A percentile compares a stretch with the other conserved stretches of the same genome.
phyloP scores from a whole-genome alignment of 2,113 vertebrate genomes.

The Rhea americana region DNA sequence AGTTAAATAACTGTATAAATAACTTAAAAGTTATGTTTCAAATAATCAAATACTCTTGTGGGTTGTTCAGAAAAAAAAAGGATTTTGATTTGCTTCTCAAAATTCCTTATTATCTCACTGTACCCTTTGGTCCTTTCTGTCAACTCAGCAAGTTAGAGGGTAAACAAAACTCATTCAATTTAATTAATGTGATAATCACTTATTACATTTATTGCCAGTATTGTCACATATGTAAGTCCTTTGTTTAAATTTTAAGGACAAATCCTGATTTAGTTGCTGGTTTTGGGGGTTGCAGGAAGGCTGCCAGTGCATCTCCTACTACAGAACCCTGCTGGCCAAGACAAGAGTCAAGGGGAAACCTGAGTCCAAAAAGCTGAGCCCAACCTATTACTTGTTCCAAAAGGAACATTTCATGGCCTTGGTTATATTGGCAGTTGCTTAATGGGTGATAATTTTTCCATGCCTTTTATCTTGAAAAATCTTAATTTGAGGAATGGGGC shows the following conservation, averaged over 20 bases:
- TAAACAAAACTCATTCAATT: not conserved
- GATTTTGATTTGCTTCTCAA: not conserved
- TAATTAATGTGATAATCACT: not conserved
- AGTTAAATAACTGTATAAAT: too few species aligned
- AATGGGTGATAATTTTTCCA: not conserved
- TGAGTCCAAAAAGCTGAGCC: not conserved
- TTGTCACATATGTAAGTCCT: not conserved
- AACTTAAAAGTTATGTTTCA: not conserved
- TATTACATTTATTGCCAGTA: not conserved
- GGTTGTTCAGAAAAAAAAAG: not conserved
- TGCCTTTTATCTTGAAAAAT: constrained; percentile 8
- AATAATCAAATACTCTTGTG: not conserved
- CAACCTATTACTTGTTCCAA: not conserved
- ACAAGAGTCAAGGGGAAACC: not conserved
- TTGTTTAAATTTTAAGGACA: not conserved
- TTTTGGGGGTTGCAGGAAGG: not conserved
- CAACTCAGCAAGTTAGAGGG: not conserved
- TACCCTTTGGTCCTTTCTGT: not conserved
- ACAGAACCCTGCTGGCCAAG: not conserved
- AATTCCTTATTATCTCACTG: not conserved
- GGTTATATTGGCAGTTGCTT: not conserved
- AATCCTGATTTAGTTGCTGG: not conserved
- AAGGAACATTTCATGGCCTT: not conserved
- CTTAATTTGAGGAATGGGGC: not conserved
- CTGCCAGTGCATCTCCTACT: not conserved